Percentiles rank a stretch among this genome's conserved stretches.
Conservation (phyloP, 2,797 vertebrate species). For the Gambusia yucatana region DNA sequence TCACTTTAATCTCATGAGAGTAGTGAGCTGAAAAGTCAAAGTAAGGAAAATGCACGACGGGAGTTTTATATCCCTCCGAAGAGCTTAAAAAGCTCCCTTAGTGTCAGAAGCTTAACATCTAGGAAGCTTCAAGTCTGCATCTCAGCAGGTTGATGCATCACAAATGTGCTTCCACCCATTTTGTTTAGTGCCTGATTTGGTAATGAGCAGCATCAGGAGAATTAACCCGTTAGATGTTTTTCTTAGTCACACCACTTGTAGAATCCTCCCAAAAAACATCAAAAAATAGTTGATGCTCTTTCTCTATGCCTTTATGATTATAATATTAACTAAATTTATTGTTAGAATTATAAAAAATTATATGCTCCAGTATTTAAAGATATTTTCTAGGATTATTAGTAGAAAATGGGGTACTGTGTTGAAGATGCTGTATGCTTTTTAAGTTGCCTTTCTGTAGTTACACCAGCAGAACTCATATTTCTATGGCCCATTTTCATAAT, state of each 20-base stretch:
- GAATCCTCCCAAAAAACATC: background rate
- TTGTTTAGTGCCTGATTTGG: slow-evolving; percentile 10
- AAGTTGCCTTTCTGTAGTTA: background rate
- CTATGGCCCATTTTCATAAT: background rate
- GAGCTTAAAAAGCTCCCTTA: slow-evolving; percentile 29
- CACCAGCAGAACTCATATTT: background rate
- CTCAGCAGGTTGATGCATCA: slow-evolving; percentile 13
- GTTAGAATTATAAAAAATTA: background rate
- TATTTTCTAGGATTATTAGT: background rate
- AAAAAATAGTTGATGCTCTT: background rate
- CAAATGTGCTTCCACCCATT: slow-evolving; percentile 13
- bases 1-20: slow-evolving; percentile 54
- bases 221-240: slow-evolving; percentile 8
- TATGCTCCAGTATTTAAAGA: background rate
- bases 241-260: background rate
- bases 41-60: slow-evolving; percentile 28
- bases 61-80: slow-evolving; percentile 19
- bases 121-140: slow-evolving; percentile 15
- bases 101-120: slow-evolving; percentile 37
- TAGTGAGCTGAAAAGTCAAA: slow-evolving; percentile 46
- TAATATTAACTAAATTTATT: background rate
- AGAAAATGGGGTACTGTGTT: background rate
- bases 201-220: slow-evolving; percentile 28
- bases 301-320: background rate
- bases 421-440: background rate